Conservation (phyloP, 2,113 vertebrate species). For the Nestor notabilis region DNA sequence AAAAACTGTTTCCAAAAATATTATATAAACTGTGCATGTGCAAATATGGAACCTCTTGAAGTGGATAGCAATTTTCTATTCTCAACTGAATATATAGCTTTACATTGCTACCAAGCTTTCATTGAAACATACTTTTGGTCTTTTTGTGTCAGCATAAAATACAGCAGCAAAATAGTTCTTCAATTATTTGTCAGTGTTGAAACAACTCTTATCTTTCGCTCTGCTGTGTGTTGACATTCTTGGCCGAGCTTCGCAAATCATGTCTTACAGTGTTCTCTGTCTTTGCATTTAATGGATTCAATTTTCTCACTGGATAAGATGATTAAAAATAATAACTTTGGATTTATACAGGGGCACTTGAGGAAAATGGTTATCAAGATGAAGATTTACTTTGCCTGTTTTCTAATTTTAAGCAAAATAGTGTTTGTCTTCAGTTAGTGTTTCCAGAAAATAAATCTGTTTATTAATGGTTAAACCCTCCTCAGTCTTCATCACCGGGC, state of each 20-base stretch:
- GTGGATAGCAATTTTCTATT: background rate
- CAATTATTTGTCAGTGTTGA: background rate
- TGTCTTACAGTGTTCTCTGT: background rate
- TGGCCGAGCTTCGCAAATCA: background rate
- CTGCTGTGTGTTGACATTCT: background rate
- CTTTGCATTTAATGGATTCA: background rate
- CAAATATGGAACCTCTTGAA: background rate
- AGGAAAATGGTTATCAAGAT: background rate
- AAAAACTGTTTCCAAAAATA: background rate
- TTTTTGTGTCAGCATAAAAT: background rate
- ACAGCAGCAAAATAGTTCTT: background rate
- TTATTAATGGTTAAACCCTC: background rate
- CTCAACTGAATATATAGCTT: background rate
- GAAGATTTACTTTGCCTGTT: background rate
- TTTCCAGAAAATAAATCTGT: background rate
- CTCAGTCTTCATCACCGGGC: background rate
- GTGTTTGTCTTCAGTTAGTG: background rate
- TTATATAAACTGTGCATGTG: background rate
- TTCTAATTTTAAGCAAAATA: background rate
- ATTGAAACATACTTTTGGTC: background rate
- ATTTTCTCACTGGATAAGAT: background rate
- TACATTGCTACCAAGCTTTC: background rate
- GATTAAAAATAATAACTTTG: background rate
- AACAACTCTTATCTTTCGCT: background rate
- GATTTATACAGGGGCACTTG: background rate